A percentile compares a stretch with the other conserved stretches of the same genome.
These are phyloP conservation scores for Anarhynchus alexandrinus DNA, from an alignment of 2,113 vertebrate genomes.

Conservation along the genomic window DNA sequence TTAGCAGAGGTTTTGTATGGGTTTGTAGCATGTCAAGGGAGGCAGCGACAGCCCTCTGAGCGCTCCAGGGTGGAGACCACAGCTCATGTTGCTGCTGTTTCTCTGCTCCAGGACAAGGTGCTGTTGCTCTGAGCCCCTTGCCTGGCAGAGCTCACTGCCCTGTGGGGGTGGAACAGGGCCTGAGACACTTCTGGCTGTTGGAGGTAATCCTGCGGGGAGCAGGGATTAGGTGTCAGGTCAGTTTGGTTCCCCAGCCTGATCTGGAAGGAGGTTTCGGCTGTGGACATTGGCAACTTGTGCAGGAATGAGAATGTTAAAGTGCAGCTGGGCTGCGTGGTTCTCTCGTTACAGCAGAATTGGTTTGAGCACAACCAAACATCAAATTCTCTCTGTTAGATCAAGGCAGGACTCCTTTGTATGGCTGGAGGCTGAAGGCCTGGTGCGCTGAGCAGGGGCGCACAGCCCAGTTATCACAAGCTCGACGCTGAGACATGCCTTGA, in stretches of 20 bases:
- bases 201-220: not conserved
- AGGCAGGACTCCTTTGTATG: not conserved
- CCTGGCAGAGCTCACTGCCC: not conserved
- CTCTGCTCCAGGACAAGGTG: not conserved
- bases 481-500: not conserved
- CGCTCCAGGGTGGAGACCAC: rapidly evolving
- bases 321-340: not conserved
- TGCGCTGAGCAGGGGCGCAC: not conserved
- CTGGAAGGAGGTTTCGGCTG: not conserved
- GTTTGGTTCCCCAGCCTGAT: not conserved
- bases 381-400: not conserved
- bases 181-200: not conserved
- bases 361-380: not conserved
- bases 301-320: conserved; percentile 20
- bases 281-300: not conserved
- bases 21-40: not conserved
- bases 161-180: not conserved
- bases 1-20: not conserved
- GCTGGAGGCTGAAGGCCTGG: not conserved
- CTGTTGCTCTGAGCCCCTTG: not conserved
- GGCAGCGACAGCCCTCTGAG: not conserved
- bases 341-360: not conserved
- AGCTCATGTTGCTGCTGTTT: not conserved
- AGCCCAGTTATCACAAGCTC: not conserved
- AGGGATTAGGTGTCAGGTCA: conserved; percentile 19